These are phyloP conservation scores for Solenopsis invicta DNA, from an alignment of 1,140 invertebrate species.

Conservation along the genomic window DNA sequence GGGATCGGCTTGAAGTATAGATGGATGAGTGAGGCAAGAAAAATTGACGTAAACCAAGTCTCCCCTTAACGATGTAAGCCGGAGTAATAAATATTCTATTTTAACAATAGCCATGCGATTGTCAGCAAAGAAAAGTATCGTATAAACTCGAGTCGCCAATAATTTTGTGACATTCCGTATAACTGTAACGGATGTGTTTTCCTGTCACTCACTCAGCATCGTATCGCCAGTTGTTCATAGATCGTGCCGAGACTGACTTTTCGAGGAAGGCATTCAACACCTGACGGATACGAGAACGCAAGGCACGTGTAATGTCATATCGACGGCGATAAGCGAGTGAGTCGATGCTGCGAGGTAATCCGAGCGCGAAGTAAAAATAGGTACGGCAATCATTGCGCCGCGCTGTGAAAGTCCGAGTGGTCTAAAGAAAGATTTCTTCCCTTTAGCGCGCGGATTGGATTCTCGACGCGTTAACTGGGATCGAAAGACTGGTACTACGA, in stretches of 20 bases:
- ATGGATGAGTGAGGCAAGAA: no score
- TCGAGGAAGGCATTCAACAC: constrained; percentile 42
- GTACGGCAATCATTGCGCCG: constrained; percentile 22
- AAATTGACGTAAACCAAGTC: no score
- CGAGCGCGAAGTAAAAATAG: constrained; percentile 50
- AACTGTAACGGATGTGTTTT: neutral
- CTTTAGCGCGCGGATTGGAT: constrained; percentile 31
- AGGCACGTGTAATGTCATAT: constrained; percentile 38
- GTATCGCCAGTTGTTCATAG: neutral
- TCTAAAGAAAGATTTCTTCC: constrained; percentile 31
- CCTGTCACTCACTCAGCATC: neutral
- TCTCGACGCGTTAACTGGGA: constrained; percentile 46
- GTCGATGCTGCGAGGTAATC: constrained; percentile 33
- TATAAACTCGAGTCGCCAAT: neutral
- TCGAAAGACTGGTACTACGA: constrained; percentile 31
- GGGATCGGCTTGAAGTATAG: no score
- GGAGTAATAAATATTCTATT: no score
- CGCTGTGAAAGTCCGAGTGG: constrained; percentile 1
- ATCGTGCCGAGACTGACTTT: neutral
- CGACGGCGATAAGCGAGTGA: constrained; percentile 3
- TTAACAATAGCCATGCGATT: neutral
- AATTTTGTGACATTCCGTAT: neutral
- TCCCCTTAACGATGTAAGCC: no score
- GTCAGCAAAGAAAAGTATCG: neutral
- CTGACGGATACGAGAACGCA: constrained; percentile 33